A percentile compares a stretch with the other conserved stretches of the same genome.
phyloP scores from a whole-genome alignment of 23 tunicate species.

The Trididemnum clinides region DNA sequence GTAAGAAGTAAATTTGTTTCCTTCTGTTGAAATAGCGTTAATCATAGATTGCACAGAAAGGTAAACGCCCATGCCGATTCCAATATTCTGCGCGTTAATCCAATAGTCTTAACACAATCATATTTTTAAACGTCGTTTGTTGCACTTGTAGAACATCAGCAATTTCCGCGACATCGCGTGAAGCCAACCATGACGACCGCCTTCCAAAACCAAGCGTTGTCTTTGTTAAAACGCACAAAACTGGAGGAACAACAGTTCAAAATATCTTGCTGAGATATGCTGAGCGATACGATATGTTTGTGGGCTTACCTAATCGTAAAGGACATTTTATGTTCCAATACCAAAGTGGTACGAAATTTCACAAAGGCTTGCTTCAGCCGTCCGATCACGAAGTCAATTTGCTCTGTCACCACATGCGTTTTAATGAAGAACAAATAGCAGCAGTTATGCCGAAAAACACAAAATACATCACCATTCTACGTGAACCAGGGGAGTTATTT shows the following conservation, averaged over 20 bases:
- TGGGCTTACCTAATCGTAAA: constrained; percentile 68
- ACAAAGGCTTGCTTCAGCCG: constrained; percentile 8
- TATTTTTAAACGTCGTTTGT: too few relatives aligned
- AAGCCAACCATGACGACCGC: too few relatives aligned
- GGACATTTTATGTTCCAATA: constrained; percentile 51
- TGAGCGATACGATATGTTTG: constrained; percentile 39
- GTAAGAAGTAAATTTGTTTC: too few relatives aligned
- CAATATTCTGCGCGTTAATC: too few relatives aligned
- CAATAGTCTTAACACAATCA: too few relatives aligned
- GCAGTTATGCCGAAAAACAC: constrained; percentile 45
- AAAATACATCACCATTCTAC: constrained; percentile 42
- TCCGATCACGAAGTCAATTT: constrained; percentile 21
- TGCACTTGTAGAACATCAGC: too few relatives aligned
- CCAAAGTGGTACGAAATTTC: constrained; percentile 39
- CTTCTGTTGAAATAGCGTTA: too few relatives aligned
- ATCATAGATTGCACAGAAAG: too few relatives aligned
- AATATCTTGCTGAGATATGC: constrained; percentile 75
- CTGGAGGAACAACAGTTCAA: constrained; percentile 81
- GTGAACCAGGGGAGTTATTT: constrained; percentile 49
- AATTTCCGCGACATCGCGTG: too few relatives aligned
- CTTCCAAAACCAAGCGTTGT: constrained; percentile 48
- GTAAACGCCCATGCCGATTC: too few relatives aligned
- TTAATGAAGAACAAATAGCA: constrained; percentile 1
- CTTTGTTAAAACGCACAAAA: constrained; percentile 90
- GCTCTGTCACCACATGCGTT: constrained; percentile 70